Percentiles rank a stretch among this genome's conserved stretches.
phyloP scores from a whole-genome alignment of 2,797 vertebrate species.

The Lepilemur ruficaudatus region DNA sequence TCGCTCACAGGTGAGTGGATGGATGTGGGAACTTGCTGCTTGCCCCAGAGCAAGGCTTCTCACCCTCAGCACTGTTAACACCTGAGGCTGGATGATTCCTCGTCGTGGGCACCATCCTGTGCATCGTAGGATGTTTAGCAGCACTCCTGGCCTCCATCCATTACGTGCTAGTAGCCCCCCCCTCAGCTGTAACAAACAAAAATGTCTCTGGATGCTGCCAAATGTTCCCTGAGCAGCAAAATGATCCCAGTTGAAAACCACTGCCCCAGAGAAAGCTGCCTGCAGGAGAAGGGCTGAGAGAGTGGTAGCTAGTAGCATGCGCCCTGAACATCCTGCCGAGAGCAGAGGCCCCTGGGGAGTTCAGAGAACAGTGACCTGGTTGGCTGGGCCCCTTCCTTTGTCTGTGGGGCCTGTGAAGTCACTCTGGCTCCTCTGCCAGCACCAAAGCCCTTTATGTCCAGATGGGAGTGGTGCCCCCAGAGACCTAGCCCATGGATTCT shows the following conservation, averaged over 20 bases:
- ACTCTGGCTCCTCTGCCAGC: conserved; percentile 42
- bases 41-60: neutral
- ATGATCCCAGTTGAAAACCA: neutral
- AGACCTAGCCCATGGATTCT: conserved; percentile 29
- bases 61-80: neutral
- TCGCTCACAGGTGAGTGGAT: neutral
- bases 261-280: neutral
- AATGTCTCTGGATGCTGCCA: neutral
- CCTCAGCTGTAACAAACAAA: neutral
- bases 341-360: conserved; percentile 41
- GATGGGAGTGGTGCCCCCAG: conserved; percentile 30
- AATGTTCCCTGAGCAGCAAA: neutral
- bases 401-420: conserved; percentile 55
- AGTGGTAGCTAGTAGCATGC: neutral
- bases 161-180: neutral
- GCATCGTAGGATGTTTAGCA: neutral
- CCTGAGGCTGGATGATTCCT: neutral
- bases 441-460: conserved; percentile 51
- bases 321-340: neutral
- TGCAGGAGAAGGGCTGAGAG: neutral
- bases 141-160: neutral
- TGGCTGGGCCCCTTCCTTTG: conserved; percentile 51
- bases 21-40: neutral
- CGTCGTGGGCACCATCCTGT: neutral
- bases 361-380: conserved; percentile 35